Evolutionary conservation across 2,113 vertebrate species (phyloP).

Genomic region (Rana temporaria): DNA sequence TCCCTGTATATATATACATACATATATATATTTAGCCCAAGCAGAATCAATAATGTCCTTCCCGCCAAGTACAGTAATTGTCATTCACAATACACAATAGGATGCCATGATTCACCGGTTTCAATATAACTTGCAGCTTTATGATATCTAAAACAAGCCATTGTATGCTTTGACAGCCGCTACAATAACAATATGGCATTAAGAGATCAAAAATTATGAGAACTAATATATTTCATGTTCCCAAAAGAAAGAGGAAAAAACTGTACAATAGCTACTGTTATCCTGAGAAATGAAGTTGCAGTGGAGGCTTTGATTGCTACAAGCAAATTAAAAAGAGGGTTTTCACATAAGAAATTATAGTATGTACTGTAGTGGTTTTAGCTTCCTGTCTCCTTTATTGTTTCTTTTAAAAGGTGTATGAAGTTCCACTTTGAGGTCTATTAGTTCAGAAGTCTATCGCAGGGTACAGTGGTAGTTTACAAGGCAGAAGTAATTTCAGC

Average conservation of each 20-base stretch:
- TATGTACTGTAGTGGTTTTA: background rate
- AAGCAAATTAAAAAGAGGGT: slow-evolving; percentile 36
- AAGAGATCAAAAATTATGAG: slow-evolving; percentile 50
- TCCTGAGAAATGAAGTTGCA: slow-evolving; percentile 19
- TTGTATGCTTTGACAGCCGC: slow-evolving; percentile 45
- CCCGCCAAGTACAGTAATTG: slow-evolving; percentile 31
- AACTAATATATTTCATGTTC: slow-evolving; percentile 43
- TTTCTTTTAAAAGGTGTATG: slow-evolving; percentile 8
- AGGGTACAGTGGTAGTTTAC: background rate
- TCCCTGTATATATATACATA: too few species aligned
- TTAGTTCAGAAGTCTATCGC: background rate
- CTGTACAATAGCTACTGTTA: slow-evolving; percentile 4
- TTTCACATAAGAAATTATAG: slow-evolving; percentile 28
- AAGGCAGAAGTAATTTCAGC: background rate
- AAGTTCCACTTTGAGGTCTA: slow-evolving; percentile 11
- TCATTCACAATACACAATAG: slow-evolving; percentile 42
- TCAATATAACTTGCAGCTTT: slow-evolving; percentile 45
- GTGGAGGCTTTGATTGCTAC: slow-evolving; percentile 27
- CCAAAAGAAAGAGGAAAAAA: slow-evolving; percentile 8
- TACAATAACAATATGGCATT: slow-evolving; percentile 42
- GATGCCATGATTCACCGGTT: slow-evolving; percentile 26
- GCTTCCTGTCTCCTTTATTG: slow-evolving; percentile 9
- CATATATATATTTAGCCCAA: background rate
- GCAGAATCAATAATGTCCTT: slow-evolving; percentile 37
- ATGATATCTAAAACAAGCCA: slow-evolving; percentile 47